Conservation (phyloP, 1,140 invertebrate genomes). For the Anagrus nilaparvatae region DNA sequence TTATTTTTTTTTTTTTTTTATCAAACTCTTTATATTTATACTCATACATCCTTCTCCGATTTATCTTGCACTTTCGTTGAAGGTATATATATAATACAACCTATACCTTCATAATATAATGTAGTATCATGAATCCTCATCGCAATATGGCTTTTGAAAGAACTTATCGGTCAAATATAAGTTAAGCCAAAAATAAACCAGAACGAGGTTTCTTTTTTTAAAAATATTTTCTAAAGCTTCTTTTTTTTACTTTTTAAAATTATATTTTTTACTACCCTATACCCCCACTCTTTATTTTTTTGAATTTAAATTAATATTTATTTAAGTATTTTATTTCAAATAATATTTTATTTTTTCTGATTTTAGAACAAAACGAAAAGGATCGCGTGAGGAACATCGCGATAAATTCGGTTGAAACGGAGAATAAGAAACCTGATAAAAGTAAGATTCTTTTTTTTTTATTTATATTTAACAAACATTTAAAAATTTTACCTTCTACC, state of each 20-base stretch:
- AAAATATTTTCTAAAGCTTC: background rate
- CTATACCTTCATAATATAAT: too few relatives aligned
- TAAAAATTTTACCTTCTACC: slow-evolving; percentile 5
- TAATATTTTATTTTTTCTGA: too few relatives aligned
- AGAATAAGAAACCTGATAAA: slow-evolving; percentile 24
- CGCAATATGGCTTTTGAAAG: too few relatives aligned
- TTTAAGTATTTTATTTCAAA: too few relatives aligned
- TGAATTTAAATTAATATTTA: too few relatives aligned
- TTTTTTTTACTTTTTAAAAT: background rate
- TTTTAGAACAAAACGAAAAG: slow-evolving; percentile 1
- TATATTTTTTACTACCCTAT: slow-evolving; percentile 1
- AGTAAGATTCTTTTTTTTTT: slow-evolving; percentile 19
- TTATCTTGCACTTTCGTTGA: background rate
- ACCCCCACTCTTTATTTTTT: too few relatives aligned
- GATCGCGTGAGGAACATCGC: slow-evolving; percentile 18
- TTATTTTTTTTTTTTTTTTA: background rate
- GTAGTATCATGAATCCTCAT: too few relatives aligned
- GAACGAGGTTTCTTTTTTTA: too few relatives aligned
- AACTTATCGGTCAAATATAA: slow-evolving; percentile 13
- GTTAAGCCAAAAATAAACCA: slow-evolving; percentile 11
- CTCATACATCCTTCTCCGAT: background rate
- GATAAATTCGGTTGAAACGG: slow-evolving; percentile 11
- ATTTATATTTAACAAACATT: background rate
- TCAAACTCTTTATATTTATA: background rate
- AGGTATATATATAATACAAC: too few relatives aligned